Conservation (phyloP, 2,797 vertebrate genomes). For the Microctenopoma lineatum region DNA sequence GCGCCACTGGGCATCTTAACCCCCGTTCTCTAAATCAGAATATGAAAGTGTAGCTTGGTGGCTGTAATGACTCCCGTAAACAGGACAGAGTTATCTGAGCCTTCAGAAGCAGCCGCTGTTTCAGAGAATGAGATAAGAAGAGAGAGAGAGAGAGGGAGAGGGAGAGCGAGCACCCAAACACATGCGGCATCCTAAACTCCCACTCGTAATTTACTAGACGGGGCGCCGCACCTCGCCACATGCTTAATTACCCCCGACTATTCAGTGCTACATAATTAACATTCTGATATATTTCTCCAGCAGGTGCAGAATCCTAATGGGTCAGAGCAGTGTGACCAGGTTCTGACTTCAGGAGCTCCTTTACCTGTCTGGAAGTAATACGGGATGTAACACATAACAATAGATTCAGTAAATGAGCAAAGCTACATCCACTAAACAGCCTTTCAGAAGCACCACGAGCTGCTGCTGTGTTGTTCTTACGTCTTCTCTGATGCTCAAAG, state of each 20-base stretch:
- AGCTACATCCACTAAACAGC: too few species aligned
- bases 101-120: slow-evolving; percentile 19
- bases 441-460: too few species aligned
- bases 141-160: too few species aligned
- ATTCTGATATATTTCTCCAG: slow-evolving; percentile 49
- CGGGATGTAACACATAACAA: slow-evolving; percentile 42
- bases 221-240: slow-evolving; percentile 50
- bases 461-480: too few species aligned
- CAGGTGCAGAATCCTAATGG: slow-evolving; percentile 58
- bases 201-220: slow-evolving; percentile 52
- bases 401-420: too few species aligned
- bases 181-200: slow-evolving; percentile 40
- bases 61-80: slow-evolving; percentile 26
- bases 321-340: slow-evolving; percentile 34
- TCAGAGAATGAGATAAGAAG: slow-evolving; percentile 21
- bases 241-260: slow-evolving; percentile 75
- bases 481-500: background rate
- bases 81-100: slow-evolving; percentile 6
- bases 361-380: slow-evolving; percentile 55
- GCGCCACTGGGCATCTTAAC: background rate
- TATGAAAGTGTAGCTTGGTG: slow-evolving; percentile 16
- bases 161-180: slow-evolving; percentile 11
- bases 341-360: slow-evolving; percentile 64
- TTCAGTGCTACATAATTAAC: slow-evolving; percentile 72
- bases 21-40: background rate